Evolutionary conservation across 2,113 vertebrate species (phyloP).

Genomic region (Lampris megalopsis): DNA sequence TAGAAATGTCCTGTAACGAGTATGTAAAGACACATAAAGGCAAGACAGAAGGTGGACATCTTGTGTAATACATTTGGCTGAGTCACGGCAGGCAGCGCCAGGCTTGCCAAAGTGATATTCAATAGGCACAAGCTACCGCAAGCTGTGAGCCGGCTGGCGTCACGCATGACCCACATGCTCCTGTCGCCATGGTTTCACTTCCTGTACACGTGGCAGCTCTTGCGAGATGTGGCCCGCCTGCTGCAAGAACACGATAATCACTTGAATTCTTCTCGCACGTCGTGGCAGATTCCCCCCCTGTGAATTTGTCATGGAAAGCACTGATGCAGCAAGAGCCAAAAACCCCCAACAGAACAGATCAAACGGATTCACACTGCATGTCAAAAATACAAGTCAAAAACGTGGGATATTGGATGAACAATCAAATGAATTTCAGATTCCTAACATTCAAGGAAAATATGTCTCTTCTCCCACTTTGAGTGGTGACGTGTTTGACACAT

Average conservation of each 20-base stretch:
- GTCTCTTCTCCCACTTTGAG: neutral
- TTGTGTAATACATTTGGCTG: neutral
- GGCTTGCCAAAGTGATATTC: constrained; percentile 30
- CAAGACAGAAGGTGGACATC: neutral
- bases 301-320: constrained; percentile 2
- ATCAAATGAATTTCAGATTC: neutral
- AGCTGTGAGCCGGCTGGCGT: constrained; percentile 38
- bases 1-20: no score
- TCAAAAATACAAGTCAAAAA: neutral
- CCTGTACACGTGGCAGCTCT: constrained; percentile 77
- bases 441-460: constrained; percentile 1
- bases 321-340: constrained; percentile 32
- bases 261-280: constrained; percentile 41
- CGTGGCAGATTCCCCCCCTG: constrained; percentile 29
- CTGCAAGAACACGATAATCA: constrained; percentile 39
- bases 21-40: neutral
- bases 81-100: neutral
- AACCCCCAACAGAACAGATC: constrained; percentile 17
- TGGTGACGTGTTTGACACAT: neutral
- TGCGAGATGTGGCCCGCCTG: constrained; percentile 53
- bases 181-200: constrained; percentile 76
- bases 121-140: constrained; percentile 35
- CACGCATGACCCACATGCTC: constrained; percentile 52
- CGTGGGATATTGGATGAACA: no score
- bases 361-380: constrained; percentile 34